phyloP scores from a whole-genome alignment of 1,140 invertebrate genomes.

The Amyelois transitella region DNA sequence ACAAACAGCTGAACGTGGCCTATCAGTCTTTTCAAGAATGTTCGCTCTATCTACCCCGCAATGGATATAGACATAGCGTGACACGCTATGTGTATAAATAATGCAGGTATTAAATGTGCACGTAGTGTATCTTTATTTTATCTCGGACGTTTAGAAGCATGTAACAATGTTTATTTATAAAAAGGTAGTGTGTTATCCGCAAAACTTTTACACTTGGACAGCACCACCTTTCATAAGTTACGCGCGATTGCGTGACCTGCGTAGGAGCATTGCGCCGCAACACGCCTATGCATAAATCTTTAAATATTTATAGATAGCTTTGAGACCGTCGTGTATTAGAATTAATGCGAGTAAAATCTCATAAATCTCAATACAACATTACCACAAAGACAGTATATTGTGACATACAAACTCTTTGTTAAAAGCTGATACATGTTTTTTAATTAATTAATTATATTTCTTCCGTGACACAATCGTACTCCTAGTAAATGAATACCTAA shows the following conservation, averaged over 20 bases:
- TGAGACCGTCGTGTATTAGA: conserved; percentile 4
- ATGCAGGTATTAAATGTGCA: no score
- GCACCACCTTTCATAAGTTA: background rate
- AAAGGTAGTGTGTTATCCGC: no score
- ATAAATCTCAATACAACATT: conserved; percentile 14
- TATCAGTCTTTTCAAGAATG: no score
- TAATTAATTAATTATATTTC: background rate
- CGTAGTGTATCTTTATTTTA: no score
- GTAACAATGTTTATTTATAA: no score
- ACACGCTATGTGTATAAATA: no score
- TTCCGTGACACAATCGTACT: no score
- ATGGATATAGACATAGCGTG: no score
- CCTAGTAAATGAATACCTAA: no score
- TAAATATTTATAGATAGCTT: conserved; percentile 10
- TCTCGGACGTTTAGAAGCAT: no score
- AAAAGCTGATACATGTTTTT: background rate
- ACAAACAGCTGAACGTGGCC: no score
- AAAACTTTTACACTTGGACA: background rate
- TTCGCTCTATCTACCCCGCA: no score
- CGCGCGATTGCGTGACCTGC: conserved; percentile 19
- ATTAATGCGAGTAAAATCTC: background rate
- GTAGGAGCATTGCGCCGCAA: conserved; percentile 13
- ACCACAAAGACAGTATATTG: conserved; percentile 11
- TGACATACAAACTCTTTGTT: background rate
- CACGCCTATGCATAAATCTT: conserved; percentile 7